phyloP scores from a whole-genome alignment of 2,797 vertebrate species.

The Chelonia mydas region DNA sequence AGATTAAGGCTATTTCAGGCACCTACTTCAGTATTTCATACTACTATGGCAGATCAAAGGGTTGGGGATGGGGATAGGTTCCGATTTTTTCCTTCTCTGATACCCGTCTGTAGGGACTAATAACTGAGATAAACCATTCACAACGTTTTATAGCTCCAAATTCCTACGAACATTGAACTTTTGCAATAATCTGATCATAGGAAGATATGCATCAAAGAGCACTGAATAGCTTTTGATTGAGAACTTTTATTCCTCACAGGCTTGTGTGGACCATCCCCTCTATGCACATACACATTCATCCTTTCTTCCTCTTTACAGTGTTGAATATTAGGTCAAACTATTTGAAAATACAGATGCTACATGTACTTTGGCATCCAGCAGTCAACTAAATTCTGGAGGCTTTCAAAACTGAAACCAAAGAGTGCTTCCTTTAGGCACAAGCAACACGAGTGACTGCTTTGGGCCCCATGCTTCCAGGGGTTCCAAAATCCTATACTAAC shows the following conservation, averaged over 20 bases:
- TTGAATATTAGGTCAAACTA: not conserved
- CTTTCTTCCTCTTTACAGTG: not conserved
- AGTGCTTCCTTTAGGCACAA: constrained; percentile 8
- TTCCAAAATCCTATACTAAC: not conserved
- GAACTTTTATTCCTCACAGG: not conserved
- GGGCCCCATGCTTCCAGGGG: not conserved
- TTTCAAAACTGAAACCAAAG: constrained; percentile 1
- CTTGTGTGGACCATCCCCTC: not conserved
- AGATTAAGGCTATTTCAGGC: not conserved
- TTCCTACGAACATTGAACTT: not conserved
- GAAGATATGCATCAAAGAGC: not conserved
- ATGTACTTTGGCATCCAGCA: not conserved
- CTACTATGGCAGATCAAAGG: not conserved
- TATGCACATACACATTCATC: accelerated
- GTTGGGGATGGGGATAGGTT: not conserved
- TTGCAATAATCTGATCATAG: not conserved
- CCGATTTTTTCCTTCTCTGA: not conserved
- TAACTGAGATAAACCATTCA: not conserved
- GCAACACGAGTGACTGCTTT: not conserved
- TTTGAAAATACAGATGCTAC: not conserved
- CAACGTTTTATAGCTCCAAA: not conserved
- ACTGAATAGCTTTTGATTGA: not conserved
- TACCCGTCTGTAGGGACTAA: not conserved
- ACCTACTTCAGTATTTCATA: not conserved
- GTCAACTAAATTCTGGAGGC: not conserved